phyloP scores from a whole-genome alignment of 1,140 invertebrate species.

The Eubasilissa regina region DNA sequence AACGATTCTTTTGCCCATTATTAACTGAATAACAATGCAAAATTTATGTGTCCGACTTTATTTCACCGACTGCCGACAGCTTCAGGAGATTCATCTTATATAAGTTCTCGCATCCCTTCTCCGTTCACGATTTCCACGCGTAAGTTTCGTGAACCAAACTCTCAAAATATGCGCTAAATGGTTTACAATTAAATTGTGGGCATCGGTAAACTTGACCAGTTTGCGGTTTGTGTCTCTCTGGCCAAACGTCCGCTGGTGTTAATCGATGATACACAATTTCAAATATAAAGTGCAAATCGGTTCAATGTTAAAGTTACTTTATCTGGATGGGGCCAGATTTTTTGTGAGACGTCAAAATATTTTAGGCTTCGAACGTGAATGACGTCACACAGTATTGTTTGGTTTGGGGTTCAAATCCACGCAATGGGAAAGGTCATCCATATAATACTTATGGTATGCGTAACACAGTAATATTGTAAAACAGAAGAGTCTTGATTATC shows the following conservation, averaged over 20 bases:
- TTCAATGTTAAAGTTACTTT: too few relatives aligned
- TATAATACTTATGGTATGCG: too few relatives aligned
- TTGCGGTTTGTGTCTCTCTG: background rate
- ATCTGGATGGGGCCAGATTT: too few relatives aligned
- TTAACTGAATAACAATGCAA: background rate
- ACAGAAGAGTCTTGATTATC: too few relatives aligned
- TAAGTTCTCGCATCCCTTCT: slow-evolving; percentile 22
- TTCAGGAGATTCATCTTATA: background rate
- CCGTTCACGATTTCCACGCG: background rate
- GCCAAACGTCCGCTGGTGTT: background rate
- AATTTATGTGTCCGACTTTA: background rate
- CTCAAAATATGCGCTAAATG: slow-evolving; percentile 20
- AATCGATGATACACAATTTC: background rate
- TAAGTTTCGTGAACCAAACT: background rate
- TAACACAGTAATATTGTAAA: too few relatives aligned
- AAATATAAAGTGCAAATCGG: background rate
- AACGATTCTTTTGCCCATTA: background rate
- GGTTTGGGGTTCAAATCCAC: too few relatives aligned
- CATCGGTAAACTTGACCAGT: slow-evolving; percentile 12
- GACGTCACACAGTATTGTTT: too few relatives aligned
- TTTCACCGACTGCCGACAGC: background rate
- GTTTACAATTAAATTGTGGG: background rate
- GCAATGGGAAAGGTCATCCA: too few relatives aligned
- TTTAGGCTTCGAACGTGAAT: too few relatives aligned
- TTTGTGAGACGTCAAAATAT: too few relatives aligned